Evolutionary conservation across 1,140 invertebrate genomes (phyloP).

Genomic region (Drosophila paulistorum): DNA sequence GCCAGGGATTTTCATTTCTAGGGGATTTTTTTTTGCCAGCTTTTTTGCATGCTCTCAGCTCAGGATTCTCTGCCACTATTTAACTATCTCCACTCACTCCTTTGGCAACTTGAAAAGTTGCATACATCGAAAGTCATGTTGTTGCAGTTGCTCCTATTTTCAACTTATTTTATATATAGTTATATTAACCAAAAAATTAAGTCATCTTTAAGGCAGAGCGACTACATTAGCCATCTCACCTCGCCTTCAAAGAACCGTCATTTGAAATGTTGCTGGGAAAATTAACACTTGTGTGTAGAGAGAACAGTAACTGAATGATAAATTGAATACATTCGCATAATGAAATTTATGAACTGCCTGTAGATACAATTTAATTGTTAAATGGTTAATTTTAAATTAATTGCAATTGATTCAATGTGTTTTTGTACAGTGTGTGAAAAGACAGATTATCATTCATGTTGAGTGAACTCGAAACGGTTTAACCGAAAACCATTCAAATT

Average conservation of each 20-base stretch:
- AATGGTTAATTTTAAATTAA: slow-evolving; percentile 35
- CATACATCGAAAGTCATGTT: slow-evolving; percentile 64
- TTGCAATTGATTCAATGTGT: slow-evolving; percentile 38
- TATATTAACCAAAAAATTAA: slow-evolving; percentile 15
- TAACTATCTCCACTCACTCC: slow-evolving; percentile 24
- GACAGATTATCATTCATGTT: neutral
- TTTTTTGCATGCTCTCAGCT: slow-evolving; percentile 29
- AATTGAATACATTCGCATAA: neutral
- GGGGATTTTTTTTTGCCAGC: slow-evolving; percentile 16
- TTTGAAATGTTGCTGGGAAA: slow-evolving; percentile 48
- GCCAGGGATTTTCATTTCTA: slow-evolving; percentile 47
- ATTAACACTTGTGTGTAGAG: slow-evolving; percentile 60
- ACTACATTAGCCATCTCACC: slow-evolving; percentile 57
- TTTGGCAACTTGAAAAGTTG: slow-evolving; percentile 54
- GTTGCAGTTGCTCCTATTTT: slow-evolving; percentile 35
- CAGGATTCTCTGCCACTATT: slow-evolving; percentile 9
- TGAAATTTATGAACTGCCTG: slow-evolving; percentile 9
- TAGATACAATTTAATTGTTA: slow-evolving; percentile 34
- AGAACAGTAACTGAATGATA: neutral
- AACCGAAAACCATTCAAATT: no score
- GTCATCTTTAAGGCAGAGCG: slow-evolving; percentile 46
- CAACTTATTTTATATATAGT: slow-evolving; percentile 8
- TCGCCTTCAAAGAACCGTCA: neutral
- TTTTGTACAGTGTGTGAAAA: neutral
- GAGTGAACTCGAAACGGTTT: neutral